Evolutionary conservation across 1,140 invertebrate genomes (phyloP).

Genomic region (Microplitis mediator): DNA sequence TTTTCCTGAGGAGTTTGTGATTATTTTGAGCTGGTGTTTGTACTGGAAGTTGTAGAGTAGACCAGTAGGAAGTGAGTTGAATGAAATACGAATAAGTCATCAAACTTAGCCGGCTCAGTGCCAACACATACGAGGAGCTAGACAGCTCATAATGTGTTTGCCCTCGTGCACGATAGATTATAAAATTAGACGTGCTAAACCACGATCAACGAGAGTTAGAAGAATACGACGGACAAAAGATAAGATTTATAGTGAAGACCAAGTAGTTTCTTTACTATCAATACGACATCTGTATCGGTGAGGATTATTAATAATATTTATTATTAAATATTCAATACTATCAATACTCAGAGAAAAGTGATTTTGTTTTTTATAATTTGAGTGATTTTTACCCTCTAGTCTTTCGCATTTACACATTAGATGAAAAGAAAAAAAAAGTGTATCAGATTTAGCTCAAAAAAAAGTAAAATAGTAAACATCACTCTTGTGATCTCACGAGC

Average conservation of each 20-base stretch:
- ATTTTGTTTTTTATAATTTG: not conserved
- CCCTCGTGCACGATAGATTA: slow-evolving; percentile 49
- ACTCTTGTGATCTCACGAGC: too few species aligned
- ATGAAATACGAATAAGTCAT: slow-evolving; percentile 41
- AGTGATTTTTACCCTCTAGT: slow-evolving; percentile 33
- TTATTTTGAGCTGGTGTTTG: not conserved
- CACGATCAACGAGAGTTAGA: slow-evolving; percentile 35
- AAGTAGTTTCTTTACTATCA: not conserved
- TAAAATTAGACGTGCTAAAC: slow-evolving; percentile 53
- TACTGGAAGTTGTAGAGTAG: not conserved
- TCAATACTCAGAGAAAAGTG: not conserved
- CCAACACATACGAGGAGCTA: slow-evolving; percentile 46
- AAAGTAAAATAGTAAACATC: not conserved
- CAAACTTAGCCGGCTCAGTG: slow-evolving; percentile 45
- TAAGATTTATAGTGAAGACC: slow-evolving; percentile 31
- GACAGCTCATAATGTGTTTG: slow-evolving; percentile 49
- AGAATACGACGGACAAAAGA: slow-evolving; percentile 36
- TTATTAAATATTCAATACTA: slow-evolving; percentile 6
- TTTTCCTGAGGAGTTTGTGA: not conserved
- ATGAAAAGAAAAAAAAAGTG: slow-evolving; percentile 3
- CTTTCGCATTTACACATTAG: slow-evolving; percentile 41
- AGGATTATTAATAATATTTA: slow-evolving; percentile 13
- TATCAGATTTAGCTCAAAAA: not conserved
- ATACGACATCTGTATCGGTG: slow-evolving; percentile 3
- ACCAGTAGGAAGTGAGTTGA: slow-evolving; percentile 16